Conservation (phyloP, 2,888 invertebrate genomes). For the Pomacea canaliculata region DNA sequence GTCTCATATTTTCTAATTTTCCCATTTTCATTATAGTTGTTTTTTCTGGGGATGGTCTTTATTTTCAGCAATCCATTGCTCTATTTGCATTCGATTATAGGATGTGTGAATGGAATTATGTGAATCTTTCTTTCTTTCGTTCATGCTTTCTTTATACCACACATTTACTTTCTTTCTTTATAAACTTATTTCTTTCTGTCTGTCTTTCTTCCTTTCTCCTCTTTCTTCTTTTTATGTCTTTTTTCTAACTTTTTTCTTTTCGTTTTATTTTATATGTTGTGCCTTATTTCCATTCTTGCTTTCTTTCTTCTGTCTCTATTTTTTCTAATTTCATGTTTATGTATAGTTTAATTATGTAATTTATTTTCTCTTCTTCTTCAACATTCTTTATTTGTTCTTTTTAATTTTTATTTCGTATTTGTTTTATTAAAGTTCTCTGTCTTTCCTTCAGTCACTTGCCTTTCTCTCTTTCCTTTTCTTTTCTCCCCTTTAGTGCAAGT, state of each 20-base stretch:
- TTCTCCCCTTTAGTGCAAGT: not conserved
- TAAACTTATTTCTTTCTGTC: too few relatives aligned
- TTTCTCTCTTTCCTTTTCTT: not conserved
- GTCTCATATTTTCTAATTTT: too few relatives aligned
- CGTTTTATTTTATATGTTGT: not conserved
- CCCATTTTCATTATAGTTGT: not conserved
- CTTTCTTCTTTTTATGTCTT: constrained; percentile 4
- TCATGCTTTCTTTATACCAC: too few relatives aligned
- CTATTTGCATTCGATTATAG: too few relatives aligned
- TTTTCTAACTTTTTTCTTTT: constrained; percentile 13
- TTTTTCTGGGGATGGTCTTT: not conserved
- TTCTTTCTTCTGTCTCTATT: not conserved
- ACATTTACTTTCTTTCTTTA: too few relatives aligned
- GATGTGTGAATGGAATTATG: too few relatives aligned
- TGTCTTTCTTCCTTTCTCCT: not conserved
- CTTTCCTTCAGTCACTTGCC: not conserved
- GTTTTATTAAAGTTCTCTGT: not conserved
- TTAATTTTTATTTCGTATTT: not conserved
- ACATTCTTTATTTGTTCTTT: not conserved
- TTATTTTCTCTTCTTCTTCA: not conserved
- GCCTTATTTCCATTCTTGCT: too few relatives aligned
- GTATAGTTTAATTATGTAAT: not conserved
- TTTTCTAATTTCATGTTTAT: not conserved
- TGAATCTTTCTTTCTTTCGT: too few relatives aligned
- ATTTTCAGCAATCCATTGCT: not conserved